These are phyloP conservation scores for Drosophila antonietae DNA, from an alignment of 2,888 invertebrate genomes.

Conservation along the genomic window DNA sequence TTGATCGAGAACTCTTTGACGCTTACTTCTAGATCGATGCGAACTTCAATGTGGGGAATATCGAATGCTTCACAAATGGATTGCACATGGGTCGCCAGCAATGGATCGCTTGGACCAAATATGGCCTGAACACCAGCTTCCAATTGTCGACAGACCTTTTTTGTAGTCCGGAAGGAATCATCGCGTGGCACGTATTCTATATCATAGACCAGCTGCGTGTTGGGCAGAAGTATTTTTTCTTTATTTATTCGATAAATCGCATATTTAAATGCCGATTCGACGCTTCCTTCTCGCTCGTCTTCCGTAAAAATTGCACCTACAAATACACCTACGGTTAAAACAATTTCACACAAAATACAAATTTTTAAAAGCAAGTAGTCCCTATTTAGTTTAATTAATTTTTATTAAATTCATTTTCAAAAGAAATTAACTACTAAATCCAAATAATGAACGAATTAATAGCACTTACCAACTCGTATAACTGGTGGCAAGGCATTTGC, in stretches of 20 bases:
- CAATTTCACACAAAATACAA: not conserved
- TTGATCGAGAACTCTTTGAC: slow-evolving; percentile 92
- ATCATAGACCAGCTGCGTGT: slow-evolving; percentile 95
- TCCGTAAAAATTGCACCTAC: slow-evolving; percentile 96
- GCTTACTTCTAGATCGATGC: slow-evolving; percentile 87
- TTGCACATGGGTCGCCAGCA: slow-evolving; percentile 92
- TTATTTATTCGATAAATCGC: slow-evolving; percentile 97
- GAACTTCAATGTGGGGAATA: slow-evolving; percentile 94
- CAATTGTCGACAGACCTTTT: slow-evolving; percentile 89
- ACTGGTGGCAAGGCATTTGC: slow-evolving; percentile 87
- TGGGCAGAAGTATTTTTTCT: slow-evolving; percentile 92
- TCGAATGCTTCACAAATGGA: slow-evolving; percentile 95
- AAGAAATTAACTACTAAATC: too few relatives aligned
- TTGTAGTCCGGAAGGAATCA: slow-evolving; percentile 96
- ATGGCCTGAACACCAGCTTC: slow-evolving; percentile 91
- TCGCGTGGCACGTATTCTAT: slow-evolving; percentile 95
- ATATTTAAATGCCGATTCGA: slow-evolving; percentile 96
- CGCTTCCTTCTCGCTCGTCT: slow-evolving; percentile 93
- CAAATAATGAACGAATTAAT: not conserved
- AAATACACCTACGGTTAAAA: not conserved
- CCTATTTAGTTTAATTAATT: too few relatives aligned
- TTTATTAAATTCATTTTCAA: too few relatives aligned
- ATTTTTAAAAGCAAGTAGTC: too few relatives aligned
- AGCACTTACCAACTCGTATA: slow-evolving; percentile 87
- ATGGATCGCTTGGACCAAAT: slow-evolving; percentile 92